Base-by-base conservation (phyloP, 2,888 invertebrate genomes). In the Tetragonula carbonaria region DNA sequence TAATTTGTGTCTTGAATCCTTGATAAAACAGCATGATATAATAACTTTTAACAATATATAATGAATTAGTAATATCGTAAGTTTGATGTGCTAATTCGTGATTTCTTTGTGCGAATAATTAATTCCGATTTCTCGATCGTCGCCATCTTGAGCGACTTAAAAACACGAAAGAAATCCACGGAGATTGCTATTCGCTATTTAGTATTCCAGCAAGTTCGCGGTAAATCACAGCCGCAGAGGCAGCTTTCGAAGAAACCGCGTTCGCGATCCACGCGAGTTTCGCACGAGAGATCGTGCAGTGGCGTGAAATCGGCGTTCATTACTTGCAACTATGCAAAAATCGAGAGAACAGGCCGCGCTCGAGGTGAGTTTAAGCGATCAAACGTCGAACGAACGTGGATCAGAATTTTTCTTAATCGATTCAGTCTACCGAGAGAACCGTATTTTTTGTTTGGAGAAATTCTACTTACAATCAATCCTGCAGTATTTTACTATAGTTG, bases 361-460 rank as follows among this genome's bases (percentile, higher is more conserved):
- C 51, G 28, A 45, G 53, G 79, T 16, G 55, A 45, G 62, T n/a
- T 74, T 75, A 71, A 78, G 78, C 76, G 76, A 75, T 80, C 71
- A 57, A 28, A 28, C 28, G 28, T 28, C 28, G 28, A 28, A 28
- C 28, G 28, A 77, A 71, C 80, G 8, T 63, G 16, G 5, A 3
- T 51, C 51, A 14, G 5, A 38, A 8, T 8, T 45, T 11, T 45
- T 45, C 45, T 45, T 45, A 45, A 45, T 45, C 45, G 45, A 45
- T 11, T 45, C 45, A 2, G 33, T 33, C 33, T 33, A 33, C 33
- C 33, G 33, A 33, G 33, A 3, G 33, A 33, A 45, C 8, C 38
- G 38, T 38, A 5, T 38, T 8, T 45, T 45, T 45, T 8, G 45
- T 45, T 8, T 45, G 45, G 45, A 45, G 45, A 8, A 45, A 45